phyloP scores from a whole-genome alignment of 1,140 invertebrate species.

The Sarcophaga peregrina region DNA sequence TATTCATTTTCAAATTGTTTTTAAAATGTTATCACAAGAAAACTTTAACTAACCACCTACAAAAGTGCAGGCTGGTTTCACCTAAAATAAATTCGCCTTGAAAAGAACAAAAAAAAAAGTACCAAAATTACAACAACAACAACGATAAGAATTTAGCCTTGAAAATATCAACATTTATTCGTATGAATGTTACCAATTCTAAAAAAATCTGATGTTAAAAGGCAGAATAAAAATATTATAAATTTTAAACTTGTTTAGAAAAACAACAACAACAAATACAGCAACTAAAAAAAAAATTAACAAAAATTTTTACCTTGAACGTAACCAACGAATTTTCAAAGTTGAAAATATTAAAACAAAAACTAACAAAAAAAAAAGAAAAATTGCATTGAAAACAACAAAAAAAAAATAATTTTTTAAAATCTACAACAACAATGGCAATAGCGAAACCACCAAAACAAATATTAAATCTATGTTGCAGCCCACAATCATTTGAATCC shows the following conservation, averaged over 20 bases:
- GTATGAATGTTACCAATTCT: constrained; percentile 3
- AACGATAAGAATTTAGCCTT: neutral
- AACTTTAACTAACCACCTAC: too few species aligned
- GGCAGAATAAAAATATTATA: neutral
- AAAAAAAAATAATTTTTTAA: neutral
- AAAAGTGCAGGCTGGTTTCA: too few species aligned
- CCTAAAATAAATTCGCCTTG: too few species aligned
- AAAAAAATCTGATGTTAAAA: neutral
- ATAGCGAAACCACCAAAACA: neutral
- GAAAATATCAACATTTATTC: constrained; percentile 12
- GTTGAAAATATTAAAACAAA: constrained; percentile 27
- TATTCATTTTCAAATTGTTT: too few species aligned
- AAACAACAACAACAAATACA: neutral
- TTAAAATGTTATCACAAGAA: too few species aligned
- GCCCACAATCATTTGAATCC: constrained; percentile 37
- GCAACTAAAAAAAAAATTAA: neutral
- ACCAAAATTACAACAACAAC: too few species aligned
- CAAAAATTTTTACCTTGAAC: constrained; percentile 37
- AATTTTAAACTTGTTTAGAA: constrained; percentile 33
- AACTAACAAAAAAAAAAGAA: neutral
- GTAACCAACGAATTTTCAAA: constrained; percentile 40
- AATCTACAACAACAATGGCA: neutral
- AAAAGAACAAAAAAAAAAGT: too few species aligned
- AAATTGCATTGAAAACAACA: neutral
- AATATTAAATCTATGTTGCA: constrained; percentile 33